Conservation (phyloP, 2,797 vertebrate genomes). For the Heteromormyrus szaboi region DNA sequence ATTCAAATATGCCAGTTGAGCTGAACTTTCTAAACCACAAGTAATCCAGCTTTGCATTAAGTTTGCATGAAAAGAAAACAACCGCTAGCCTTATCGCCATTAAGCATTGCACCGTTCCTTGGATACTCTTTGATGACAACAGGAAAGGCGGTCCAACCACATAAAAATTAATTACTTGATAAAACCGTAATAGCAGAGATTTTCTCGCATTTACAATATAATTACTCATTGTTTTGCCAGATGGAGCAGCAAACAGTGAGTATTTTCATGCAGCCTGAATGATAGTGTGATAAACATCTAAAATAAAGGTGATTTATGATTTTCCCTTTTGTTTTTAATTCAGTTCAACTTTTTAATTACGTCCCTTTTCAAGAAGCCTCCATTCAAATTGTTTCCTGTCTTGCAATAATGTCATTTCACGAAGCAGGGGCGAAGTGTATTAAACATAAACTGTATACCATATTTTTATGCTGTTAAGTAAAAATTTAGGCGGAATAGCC, state of each 20-base stretch:
- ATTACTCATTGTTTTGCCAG: not conserved
- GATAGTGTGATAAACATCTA: not conserved
- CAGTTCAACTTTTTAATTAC: conserved; percentile 9
- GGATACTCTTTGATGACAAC: not conserved
- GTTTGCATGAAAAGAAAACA: not conserved
- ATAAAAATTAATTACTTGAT: conserved; percentile 14
- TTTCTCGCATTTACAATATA: not conserved
- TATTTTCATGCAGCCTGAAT: not conserved
- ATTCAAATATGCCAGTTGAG: not conserved
- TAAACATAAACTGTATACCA: not conserved
- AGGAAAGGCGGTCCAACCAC: not conserved
- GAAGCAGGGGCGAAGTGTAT: not conserved
- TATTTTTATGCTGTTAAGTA: not conserved
- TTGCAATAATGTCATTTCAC: not conserved
- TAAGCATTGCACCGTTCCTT: not conserved
- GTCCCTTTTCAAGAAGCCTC: not conserved
- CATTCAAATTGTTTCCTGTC: not conserved
- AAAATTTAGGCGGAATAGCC: not conserved
- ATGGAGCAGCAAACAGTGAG: not conserved
- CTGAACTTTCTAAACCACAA: not conserved
- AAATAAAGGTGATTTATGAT: not conserved
- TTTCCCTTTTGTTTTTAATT: not conserved
- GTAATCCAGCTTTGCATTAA: not conserved
- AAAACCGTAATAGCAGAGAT: not conserved
- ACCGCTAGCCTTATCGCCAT: not conserved